Percentiles rank a stretch among this genome's conserved stretches.
These are phyloP conservation scores for Metellina segmentata DNA, from an alignment of 2,888 invertebrate genomes.

Conservation along the genomic window DNA sequence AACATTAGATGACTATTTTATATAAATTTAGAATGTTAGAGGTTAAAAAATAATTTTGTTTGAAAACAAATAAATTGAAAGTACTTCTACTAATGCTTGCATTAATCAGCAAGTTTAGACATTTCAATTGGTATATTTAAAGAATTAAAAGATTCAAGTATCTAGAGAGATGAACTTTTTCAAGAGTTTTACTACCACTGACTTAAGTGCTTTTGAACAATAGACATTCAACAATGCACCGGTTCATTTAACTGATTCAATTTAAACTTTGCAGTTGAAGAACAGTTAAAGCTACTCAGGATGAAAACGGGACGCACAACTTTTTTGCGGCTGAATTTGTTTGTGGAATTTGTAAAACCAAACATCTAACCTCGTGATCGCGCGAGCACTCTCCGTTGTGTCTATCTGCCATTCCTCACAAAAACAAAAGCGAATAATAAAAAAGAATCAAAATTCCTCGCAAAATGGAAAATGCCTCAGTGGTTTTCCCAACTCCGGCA, in stretches of 20 bases:
- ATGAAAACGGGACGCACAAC: neutral
- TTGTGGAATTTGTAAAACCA: neutral
- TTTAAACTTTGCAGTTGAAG: neutral
- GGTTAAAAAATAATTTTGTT: too few species aligned
- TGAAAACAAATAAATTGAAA: too few species aligned
- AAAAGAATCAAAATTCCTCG: constrained; percentile 39
- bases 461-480: constrained; percentile 67
- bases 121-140: too few species aligned
- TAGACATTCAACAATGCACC: neutral
- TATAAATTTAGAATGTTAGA: too few species aligned
- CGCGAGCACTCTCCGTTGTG: neutral
- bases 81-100: too few species aligned
- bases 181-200: too few species aligned
- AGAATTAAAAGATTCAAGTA: too few species aligned
- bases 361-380: neutral
- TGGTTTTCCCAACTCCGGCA: constrained; percentile 61
- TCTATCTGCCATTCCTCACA: neutral
- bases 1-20: too few species aligned
- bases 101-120: too few species aligned
- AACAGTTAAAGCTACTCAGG: neutral
- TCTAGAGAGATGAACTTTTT: too few species aligned
- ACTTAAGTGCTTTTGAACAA: neutral
- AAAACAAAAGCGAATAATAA: neutral
- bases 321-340: neutral
- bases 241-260: neutral